phyloP scores from a whole-genome alignment of 2,888 invertebrate genomes.

The Acanthacorydalis orientalis region DNA sequence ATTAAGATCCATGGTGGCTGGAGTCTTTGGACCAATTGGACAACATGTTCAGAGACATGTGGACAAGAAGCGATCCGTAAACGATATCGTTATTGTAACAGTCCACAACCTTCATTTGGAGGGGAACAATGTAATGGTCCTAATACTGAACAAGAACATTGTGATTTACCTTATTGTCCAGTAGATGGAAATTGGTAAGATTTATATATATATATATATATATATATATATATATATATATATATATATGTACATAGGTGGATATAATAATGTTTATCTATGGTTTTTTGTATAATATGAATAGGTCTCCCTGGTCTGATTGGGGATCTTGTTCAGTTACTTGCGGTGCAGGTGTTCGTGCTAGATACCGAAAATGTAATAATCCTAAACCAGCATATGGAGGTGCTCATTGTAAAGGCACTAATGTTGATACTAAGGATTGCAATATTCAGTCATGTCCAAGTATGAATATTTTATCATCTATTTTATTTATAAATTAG shows the following conservation, averaged over 20 bases:
- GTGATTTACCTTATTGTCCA: conserved; percentile 24
- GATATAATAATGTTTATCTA: too few species aligned
- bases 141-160: conserved; percentile 23
- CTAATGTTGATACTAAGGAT: conserved; percentile 8
- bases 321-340: conserved; percentile 37
- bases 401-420: conserved; percentile 22
- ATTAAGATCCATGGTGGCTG: conserved; percentile 20
- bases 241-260: too few species aligned
- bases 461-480: conserved; percentile 15
- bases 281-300: background rate
- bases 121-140: conserved; percentile 24
- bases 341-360: conserved; percentile 34
- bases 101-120: conserved; percentile 23
- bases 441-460: conserved; percentile 20
- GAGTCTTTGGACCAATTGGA: conserved; percentile 28
- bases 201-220: background rate
- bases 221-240: background rate
- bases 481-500: too few species aligned
- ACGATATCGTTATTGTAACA: conserved; percentile 24
- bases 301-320: conserved; percentile 34
- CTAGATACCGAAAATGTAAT: conserved; percentile 31
- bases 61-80: conserved; percentile 21
- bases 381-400: conserved; percentile 21
- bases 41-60: conserved; percentile 26
- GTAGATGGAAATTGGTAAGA: conserved; percentile 25